These are phyloP conservation scores for Scolanthus callimorphus DNA, from an alignment of 92 coral and sea anemone species.

Conservation along the genomic window DNA sequence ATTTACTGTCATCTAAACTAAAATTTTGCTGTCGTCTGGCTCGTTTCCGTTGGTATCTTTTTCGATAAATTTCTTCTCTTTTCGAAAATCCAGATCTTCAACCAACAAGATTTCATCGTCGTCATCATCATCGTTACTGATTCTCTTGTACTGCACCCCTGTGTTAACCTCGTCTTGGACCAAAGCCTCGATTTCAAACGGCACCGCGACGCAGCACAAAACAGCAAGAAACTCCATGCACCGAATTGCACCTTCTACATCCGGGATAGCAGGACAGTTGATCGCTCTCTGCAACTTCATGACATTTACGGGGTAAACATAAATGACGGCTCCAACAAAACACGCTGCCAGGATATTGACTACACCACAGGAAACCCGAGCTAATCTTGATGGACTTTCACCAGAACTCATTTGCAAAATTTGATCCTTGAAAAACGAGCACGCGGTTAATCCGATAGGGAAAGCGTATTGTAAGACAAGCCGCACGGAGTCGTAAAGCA, in stretches of 20 bases:
- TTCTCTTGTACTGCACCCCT: not conserved
- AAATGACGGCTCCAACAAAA: slow-evolving; percentile 1
- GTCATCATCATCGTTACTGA: not conserved
- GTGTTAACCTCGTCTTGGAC: slow-evolving; percentile 1
- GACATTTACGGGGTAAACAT: slow-evolving; percentile 6
- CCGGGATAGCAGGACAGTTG: not conserved
- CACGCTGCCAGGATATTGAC: slow-evolving; percentile 1
- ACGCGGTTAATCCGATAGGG: slow-evolving; percentile 6
- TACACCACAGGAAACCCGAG: not conserved
- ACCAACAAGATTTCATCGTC: too few relatives aligned
- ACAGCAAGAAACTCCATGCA: slow-evolving; percentile 14
- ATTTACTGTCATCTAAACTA: too few relatives aligned
- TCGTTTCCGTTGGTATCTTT: too few relatives aligned
- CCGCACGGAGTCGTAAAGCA: slow-evolving; percentile 8
- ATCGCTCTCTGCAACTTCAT: not conserved
- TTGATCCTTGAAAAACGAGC: slow-evolving; percentile 20
- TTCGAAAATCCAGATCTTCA: too few relatives aligned
- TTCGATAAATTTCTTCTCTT: too few relatives aligned
- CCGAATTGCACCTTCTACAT: not conserved
- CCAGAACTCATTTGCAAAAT: not conserved
- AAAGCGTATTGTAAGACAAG: slow-evolving; percentile 14
- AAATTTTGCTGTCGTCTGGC: too few relatives aligned
- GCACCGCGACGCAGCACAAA: slow-evolving; percentile 16
- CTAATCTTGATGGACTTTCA: not conserved
- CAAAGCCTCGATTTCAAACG: slow-evolving; percentile 22